Evolutionary conservation across 2,113 vertebrate species (phyloP).

Genomic region (Gyps fulvus): DNA sequence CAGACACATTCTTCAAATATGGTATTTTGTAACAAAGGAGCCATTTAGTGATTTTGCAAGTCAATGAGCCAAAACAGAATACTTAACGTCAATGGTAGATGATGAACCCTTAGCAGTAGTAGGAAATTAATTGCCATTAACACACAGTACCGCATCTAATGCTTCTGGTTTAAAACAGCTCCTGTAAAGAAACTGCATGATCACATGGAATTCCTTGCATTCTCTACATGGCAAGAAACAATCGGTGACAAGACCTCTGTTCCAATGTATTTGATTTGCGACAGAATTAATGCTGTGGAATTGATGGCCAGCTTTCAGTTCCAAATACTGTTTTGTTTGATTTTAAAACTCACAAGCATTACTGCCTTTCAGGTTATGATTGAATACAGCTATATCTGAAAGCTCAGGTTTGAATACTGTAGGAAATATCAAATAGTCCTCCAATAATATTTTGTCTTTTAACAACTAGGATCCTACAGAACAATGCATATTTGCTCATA

Average conservation of each 20-base stretch:
- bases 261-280: background rate
- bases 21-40: conserved; percentile 26
- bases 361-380: background rate
- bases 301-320: background rate
- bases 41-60: conserved; percentile 38
- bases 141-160: background rate
- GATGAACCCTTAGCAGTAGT: conserved; percentile 21
- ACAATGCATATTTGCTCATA: background rate
- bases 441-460: background rate
- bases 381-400: background rate
- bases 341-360: background rate
- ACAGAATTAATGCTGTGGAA: background rate
- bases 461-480: background rate
- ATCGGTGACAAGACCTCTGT: background rate
- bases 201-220: background rate
- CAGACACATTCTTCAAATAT: background rate
- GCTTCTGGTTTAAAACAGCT: background rate
- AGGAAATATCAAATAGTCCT: background rate
- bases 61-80: conserved; percentile 46
- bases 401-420: background rate
- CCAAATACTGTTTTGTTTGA: background rate
- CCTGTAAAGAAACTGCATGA: background rate
- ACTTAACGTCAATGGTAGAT: conserved; percentile 33
- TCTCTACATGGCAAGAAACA: background rate
- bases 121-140: conserved; percentile 35